Percentiles rank a stretch among this genome's conserved stretches.
Evolutionary conservation across 2,113 vertebrate genomes (phyloP).

Genomic region (Carollia perspicillata): DNA sequence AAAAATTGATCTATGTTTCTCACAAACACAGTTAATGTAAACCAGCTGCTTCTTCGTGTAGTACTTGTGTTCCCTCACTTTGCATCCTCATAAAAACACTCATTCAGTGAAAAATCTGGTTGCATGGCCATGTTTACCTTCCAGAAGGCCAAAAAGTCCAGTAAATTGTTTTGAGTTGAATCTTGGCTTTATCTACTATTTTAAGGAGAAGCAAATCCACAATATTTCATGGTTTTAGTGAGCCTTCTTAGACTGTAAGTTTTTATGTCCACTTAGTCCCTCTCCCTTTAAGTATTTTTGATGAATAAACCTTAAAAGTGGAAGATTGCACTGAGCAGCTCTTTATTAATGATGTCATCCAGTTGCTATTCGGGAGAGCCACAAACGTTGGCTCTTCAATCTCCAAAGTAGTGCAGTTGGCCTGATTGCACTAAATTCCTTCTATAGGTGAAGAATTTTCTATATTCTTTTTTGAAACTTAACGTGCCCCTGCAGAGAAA

Average conservation of each 20-base stretch:
- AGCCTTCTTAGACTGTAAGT: neutral
- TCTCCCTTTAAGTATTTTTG: slow-evolving; percentile 33
- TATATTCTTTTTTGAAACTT: slow-evolving; percentile 40
- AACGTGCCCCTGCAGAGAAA: slow-evolving; percentile 16
- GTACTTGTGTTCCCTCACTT: neutral
- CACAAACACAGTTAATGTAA: slow-evolving; percentile 48
- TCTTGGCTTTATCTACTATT: neutral
- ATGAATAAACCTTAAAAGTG: slow-evolving; percentile 34
- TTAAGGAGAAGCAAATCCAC: neutral
- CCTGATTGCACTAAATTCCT: slow-evolving; percentile 45
- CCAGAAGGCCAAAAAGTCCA: neutral
- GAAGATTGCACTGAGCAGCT: slow-evolving; percentile 7
- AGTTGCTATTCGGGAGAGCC: slow-evolving; percentile 19
- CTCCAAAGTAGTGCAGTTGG: slow-evolving; percentile 1
- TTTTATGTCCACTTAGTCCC: neutral
- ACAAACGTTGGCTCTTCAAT: slow-evolving; percentile 49
- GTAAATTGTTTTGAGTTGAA: neutral
- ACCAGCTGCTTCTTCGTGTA: slow-evolving; percentile 43
- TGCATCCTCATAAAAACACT: slow-evolving; percentile 19
- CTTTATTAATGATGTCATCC: slow-evolving; percentile 51
- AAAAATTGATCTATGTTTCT: slow-evolving; percentile 49
- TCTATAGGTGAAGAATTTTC: slow-evolving; percentile 53
- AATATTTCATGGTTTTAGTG: neutral
- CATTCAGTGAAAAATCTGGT: neutral
- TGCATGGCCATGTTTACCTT: neutral